Evolutionary conservation across 2,888 invertebrate genomes (phyloP).

Genomic region (Antitype chi): DNA sequence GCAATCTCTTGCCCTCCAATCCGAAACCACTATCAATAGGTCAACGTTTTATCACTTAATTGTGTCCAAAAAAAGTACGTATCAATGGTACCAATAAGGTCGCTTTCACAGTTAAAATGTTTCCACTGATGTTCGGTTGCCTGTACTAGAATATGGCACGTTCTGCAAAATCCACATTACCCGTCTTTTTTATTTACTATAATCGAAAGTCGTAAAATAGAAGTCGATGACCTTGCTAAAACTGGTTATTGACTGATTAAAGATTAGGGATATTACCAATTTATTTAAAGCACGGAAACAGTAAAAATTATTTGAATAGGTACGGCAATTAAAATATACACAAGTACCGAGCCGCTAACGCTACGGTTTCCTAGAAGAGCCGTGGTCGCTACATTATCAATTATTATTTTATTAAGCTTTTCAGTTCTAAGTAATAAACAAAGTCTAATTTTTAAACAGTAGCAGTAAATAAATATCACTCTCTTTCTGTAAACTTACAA

Average conservation of each 20-base stretch:
- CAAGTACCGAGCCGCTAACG: not conserved
- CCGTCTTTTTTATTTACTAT: not conserved
- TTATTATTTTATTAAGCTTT: no score
- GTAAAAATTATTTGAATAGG: not conserved
- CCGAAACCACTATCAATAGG: not conserved
- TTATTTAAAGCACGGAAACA: not conserved
- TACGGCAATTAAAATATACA: constrained; percentile 1
- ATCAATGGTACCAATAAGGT: not conserved
- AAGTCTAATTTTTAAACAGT: not conserved
- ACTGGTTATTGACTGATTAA: not conserved
- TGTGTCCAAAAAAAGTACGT: not conserved
- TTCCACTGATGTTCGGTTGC: not conserved
- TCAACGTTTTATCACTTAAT: not conserved
- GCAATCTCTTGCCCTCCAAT: not conserved
- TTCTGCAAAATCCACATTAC: not conserved
- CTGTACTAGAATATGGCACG: not conserved
- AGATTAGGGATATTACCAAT: not conserved
- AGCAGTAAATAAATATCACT: not conserved
- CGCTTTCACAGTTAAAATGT: not conserved
- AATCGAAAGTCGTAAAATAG: not conserved
- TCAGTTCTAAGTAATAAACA: no score
- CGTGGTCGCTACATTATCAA: not conserved
- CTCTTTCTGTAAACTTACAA: not conserved
- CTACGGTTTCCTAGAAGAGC: not conserved
- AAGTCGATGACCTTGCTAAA: not conserved